Evolutionary conservation across 2,797 vertebrate species (phyloP).

Genomic region (Chloroceryle inda): DNA sequence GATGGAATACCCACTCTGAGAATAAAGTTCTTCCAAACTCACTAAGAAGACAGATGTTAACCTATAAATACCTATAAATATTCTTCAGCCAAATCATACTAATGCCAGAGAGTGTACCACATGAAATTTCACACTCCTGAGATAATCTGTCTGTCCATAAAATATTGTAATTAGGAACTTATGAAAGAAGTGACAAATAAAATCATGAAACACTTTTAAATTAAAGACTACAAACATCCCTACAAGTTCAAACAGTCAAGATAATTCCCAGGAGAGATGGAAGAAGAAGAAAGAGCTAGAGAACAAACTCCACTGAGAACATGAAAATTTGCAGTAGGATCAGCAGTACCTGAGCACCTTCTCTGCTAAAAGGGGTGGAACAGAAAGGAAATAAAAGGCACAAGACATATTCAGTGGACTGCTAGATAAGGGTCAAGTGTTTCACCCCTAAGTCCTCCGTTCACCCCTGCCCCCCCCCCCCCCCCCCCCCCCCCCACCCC

Average conservation of each 20-base stretch:
- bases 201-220: not conserved
- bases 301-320: not conserved
- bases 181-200: not conserved
- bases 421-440: not conserved
- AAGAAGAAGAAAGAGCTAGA: not conserved
- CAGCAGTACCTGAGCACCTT: not conserved
- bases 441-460: not conserved
- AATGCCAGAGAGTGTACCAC: not conserved
- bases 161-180: not conserved
- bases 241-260: not conserved
- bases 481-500: accelerated
- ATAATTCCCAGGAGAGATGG: not conserved
- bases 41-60: not conserved
- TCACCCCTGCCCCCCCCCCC: not conserved
- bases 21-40: not conserved
- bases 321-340: not conserved
- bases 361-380: not conserved
- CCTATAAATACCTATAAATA: not conserved
- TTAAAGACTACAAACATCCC: not conserved
- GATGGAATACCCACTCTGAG: not conserved
- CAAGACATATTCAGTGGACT: not conserved
- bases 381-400: not conserved
- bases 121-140: not conserved
- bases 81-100: not conserved
- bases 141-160: not conserved